A percentile compares a stretch with the other conserved stretches of the same genome.
Evolutionary conservation across 2,797 vertebrate genomes (phyloP).

Genomic region (Thalassophryne amazonica): DNA sequence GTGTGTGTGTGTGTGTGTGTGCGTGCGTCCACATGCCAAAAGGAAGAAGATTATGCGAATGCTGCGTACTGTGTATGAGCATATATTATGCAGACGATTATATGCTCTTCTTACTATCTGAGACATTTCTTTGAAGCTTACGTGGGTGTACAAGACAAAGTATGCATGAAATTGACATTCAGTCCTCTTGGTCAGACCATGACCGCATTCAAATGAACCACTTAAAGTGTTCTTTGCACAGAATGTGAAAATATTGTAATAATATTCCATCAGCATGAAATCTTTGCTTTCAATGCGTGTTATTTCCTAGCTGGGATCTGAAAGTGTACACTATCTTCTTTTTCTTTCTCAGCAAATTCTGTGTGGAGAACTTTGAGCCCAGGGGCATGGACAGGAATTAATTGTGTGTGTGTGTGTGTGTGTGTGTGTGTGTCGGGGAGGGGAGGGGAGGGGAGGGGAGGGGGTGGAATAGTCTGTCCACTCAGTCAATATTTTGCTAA

Average conservation of each 20-base stretch:
- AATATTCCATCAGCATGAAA: slow-evolving; percentile 40
- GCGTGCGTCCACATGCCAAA: slow-evolving; percentile 22
- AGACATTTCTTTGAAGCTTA: slow-evolving; percentile 69
- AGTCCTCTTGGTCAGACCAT: slow-evolving; percentile 33
- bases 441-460: too few species aligned
- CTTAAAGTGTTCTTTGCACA: slow-evolving; percentile 22
- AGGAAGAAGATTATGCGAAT: slow-evolving; percentile 53
- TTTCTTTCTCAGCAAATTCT: neutral
- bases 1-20: neutral
- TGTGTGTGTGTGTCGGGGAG: too few species aligned
- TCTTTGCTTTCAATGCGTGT: slow-evolving; percentile 12
- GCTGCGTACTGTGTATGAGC: slow-evolving; percentile 38
- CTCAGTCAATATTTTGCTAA: too few species aligned
- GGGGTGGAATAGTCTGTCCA: too few species aligned
- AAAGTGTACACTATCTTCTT: slow-evolving; percentile 20
- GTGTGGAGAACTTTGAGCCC: too few species aligned
- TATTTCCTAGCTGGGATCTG: slow-evolving; percentile 14
- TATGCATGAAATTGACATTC: slow-evolving; percentile 63
- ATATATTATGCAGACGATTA: slow-evolving; percentile 61
- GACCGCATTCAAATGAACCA: slow-evolving; percentile 31
- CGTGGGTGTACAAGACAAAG: slow-evolving; percentile 60
- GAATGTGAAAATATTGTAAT: slow-evolving; percentile 5
- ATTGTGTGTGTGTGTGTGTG: too few species aligned
- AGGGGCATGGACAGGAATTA: too few species aligned
- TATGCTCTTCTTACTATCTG: slow-evolving; percentile 46